Percentiles rank a stretch among this genome's conserved stretches.
phyloP scores from a whole-genome alignment of 2,888 invertebrate genomes.

The Helleia helle region DNA sequence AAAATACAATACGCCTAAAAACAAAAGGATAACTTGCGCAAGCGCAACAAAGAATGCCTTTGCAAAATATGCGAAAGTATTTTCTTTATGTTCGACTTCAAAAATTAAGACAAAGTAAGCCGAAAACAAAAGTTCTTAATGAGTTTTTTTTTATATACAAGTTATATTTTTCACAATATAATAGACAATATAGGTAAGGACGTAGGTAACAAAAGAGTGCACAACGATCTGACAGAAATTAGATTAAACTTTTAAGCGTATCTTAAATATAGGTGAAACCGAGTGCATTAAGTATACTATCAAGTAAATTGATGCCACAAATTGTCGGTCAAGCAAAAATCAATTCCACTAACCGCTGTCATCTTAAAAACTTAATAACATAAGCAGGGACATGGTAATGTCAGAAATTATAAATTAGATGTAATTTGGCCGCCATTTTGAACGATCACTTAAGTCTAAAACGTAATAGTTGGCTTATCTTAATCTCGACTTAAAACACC shows the following conservation, averaged over 20 bases:
- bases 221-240: no score
- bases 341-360: slow-evolving; percentile 13
- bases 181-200: no score
- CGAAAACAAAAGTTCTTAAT: not conserved
- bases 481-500: slow-evolving; percentile 65
- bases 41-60: not conserved
- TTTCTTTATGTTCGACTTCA: no score
- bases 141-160: no score
- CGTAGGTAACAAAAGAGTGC: no score
- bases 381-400: slow-evolving; percentile 23
- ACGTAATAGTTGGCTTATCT: slow-evolving; percentile 57
- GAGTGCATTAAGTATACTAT: not conserved
- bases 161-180: no score
- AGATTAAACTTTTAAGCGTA: no score
- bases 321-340: not conserved
- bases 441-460: slow-evolving; percentile 43
- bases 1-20: not conserved
- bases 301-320: no score
- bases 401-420: no score
- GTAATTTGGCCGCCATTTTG: slow-evolving; percentile 62
- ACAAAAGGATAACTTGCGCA: not conserved
- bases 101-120: no score
- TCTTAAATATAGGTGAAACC: no score
- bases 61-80: not conserved
- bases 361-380: slow-evolving; percentile 47